These are phyloP conservation scores for Eueremaeus valkanovi DNA, from an alignment of 2,888 invertebrate genomes.

Conservation along the genomic window DNA sequence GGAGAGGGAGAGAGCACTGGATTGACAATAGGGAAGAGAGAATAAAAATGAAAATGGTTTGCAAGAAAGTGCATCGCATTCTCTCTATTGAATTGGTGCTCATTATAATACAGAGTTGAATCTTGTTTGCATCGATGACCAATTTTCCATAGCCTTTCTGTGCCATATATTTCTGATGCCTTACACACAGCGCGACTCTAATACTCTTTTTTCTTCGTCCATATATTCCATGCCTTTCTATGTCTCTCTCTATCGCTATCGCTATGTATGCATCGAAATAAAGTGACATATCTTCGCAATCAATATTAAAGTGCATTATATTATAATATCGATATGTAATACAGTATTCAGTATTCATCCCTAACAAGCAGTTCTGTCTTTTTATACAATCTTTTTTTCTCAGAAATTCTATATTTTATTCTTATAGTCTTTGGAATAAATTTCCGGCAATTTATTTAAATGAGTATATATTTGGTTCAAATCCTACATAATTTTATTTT, in stretches of 20 bases:
- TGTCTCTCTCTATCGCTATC: no score
- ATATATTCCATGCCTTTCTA: no score
- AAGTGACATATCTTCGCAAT: neutral
- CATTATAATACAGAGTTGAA: slow-evolving; percentile 15
- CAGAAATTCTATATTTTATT: no score
- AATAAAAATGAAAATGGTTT: slow-evolving; percentile 20
- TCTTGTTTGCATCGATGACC: slow-evolving; percentile 32
- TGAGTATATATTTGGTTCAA: no score
- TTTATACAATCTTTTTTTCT: no score
- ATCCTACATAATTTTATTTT: no score
- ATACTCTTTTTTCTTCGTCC: neutral
- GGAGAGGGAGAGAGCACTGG: neutral
- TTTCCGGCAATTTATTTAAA: no score
- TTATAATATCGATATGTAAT: neutral
- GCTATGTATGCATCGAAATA: slow-evolving; percentile 4
- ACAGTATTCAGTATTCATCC: neutral
- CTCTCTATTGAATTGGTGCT: neutral
- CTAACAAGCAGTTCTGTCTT: neutral
- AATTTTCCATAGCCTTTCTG: neutral
- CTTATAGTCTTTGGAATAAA: no score
- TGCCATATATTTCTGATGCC: slow-evolving; percentile 15
- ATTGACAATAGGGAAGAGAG: neutral
- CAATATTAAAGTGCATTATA: neutral
- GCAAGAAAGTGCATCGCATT: slow-evolving; percentile 12
- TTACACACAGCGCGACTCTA: no score